phyloP scores from a whole-genome alignment of 2,888 invertebrate genomes.

The Tetheella fluctuosa region DNA sequence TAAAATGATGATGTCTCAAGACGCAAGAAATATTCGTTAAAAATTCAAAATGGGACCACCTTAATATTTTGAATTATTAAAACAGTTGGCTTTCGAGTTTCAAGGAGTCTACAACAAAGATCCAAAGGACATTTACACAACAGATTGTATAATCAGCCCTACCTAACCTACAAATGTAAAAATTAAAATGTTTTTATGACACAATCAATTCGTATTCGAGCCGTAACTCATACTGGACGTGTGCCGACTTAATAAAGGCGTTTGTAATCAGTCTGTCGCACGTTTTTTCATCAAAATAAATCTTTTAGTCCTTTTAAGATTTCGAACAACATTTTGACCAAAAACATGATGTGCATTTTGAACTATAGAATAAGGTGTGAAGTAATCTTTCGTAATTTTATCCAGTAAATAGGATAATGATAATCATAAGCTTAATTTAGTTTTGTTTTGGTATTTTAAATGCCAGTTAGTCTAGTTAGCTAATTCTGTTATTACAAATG shows the following conservation, averaged over 20 bases:
- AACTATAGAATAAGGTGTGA: conserved; percentile 45
- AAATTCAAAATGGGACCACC: too few relatives aligned
- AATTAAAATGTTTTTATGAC: conserved; percentile 33
- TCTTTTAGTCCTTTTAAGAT: conserved; percentile 51
- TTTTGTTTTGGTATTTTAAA: conserved; percentile 2
- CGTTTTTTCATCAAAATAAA: conserved; percentile 47
- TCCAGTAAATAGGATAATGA: conserved; percentile 32
- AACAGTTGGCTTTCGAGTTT: background rate
- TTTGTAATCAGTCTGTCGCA: conserved; percentile 54
- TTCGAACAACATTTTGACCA: conserved; percentile 41
- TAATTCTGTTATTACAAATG: background rate
- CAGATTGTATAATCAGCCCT: background rate
- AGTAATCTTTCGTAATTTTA: conserved; percentile 45
- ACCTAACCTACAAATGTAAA: conserved; percentile 16
- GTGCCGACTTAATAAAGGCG: conserved; percentile 45
- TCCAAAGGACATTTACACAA: conserved; percentile 13
- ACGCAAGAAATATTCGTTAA: too few relatives aligned
- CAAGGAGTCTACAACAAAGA: background rate
- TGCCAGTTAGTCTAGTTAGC: background rate
- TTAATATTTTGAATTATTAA: background rate
- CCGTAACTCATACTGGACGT: conserved; percentile 42
- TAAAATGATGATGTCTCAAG: too few relatives aligned
- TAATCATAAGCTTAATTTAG: conserved; percentile 5
- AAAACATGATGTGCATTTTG: conserved; percentile 36
- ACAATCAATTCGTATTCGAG: conserved; percentile 52